Conservation (phyloP, 1,140 invertebrate genomes). For the Bombus fervidus region DNA sequence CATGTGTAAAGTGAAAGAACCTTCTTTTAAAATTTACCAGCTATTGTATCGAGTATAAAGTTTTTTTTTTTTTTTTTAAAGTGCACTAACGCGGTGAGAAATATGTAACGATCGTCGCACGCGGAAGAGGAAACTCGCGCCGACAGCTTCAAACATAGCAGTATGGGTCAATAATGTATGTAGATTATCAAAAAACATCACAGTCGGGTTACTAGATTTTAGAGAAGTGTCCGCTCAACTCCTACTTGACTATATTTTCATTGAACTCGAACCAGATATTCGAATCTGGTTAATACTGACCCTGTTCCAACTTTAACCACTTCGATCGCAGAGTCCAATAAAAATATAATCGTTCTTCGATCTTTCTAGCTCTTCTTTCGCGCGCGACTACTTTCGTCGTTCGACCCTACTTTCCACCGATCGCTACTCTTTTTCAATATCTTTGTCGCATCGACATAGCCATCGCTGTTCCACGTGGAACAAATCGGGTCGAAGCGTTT, state of each 20-base stretch:
- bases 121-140: constrained; percentile 24
- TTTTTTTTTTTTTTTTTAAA: background rate
- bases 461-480: background rate
- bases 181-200: constrained; percentile 77
- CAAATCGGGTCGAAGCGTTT: constrained; percentile 13
- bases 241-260: background rate
- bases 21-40: background rate
- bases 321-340: background rate
- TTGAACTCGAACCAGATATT: background rate
- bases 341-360: constrained; percentile 4
- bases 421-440: background rate
- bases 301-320: background rate
- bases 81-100: constrained; percentile 23
- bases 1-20: background rate
- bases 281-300: background rate
- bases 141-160: constrained; percentile 56
- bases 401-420: background rate
- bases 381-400: background rate
- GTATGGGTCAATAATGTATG: constrained; percentile 64
- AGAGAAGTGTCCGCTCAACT: constrained; percentile 55
- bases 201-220: constrained; percentile 74
- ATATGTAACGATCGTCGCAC: constrained; percentile 25
- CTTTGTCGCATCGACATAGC: background rate
- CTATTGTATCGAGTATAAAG: constrained; percentile 9
- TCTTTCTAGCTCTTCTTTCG: background rate